Conservation (phyloP, 2,113 vertebrate species). For the Castor canadensis region DNA sequence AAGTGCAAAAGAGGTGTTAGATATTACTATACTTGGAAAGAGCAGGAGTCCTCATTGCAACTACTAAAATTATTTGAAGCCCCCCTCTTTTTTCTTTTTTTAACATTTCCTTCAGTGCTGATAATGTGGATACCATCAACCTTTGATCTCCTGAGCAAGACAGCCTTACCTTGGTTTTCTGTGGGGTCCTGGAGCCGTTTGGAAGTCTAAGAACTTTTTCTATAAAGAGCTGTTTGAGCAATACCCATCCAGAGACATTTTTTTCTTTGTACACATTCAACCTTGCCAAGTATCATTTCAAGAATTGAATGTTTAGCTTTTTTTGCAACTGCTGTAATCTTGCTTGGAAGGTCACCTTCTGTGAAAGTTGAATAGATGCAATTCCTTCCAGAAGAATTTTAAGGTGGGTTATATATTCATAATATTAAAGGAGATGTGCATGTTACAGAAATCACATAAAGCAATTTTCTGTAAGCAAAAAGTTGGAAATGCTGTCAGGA, state of each 20-base stretch:
- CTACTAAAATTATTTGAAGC: slow-evolving; percentile 69
- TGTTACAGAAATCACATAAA: not conserved
- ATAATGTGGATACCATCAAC: not conserved
- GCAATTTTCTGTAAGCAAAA: not conserved
- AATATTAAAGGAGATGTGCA: slow-evolving; percentile 23
- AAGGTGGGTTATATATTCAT: not conserved
- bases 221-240: not conserved
- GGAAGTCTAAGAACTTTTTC: not conserved
- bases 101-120: slow-evolving; percentile 23
- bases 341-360: slow-evolving; percentile 69
- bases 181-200: not conserved
- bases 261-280: slow-evolving; percentile 16
- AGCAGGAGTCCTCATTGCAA: slow-evolving; percentile 77
- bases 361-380: slow-evolving; percentile 47
- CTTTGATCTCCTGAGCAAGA: slow-evolving; percentile 12
- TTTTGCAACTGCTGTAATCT: slow-evolving; percentile 41
- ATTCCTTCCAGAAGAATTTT: slow-evolving; percentile 39
- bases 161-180: not conserved
- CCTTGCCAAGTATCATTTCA: slow-evolving; percentile 63
- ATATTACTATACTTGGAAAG: slow-evolving; percentile 78
- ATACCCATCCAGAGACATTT: slow-evolving; percentile 19
- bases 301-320: slow-evolving; percentile 34
- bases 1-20: slow-evolving; percentile 77
- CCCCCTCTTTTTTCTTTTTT: not conserved
- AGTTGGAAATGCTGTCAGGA: not conserved